phyloP scores from a whole-genome alignment of 2,113 vertebrate species.

The Alectura lathami region DNA sequence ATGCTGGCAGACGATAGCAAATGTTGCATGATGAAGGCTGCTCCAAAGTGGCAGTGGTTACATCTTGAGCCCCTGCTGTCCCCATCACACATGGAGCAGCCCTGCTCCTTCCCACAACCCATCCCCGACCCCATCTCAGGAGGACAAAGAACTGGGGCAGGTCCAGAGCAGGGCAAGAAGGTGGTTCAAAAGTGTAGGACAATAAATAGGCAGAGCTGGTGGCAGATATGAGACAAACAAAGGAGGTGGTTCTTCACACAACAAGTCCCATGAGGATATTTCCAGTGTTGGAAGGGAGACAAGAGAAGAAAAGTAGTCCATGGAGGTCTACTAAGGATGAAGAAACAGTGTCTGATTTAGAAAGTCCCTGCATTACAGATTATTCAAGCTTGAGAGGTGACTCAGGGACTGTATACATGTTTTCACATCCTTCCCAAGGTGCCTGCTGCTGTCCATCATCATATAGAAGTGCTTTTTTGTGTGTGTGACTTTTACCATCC shows the following conservation, averaged over 20 bases:
- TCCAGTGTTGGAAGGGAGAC: not conserved
- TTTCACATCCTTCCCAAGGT: not conserved
- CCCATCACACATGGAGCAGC: not conserved
- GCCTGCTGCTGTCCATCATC: not conserved
- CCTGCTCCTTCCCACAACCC: not conserved
- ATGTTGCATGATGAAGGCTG: not conserved
- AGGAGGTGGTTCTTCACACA: not conserved
- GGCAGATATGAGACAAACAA: not conserved
- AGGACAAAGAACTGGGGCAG: not conserved
- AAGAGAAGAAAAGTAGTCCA: rapidly evolving
- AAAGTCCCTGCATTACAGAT: not conserved
- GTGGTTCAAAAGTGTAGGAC: rapidly evolving
- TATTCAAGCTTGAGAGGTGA: not conserved
- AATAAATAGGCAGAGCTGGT: rapidly evolving
- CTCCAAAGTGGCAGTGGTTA: not conserved
- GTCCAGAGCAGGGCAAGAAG: not conserved
- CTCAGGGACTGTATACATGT: not conserved
- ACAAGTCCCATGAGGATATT: not conserved
- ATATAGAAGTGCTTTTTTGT: not conserved
- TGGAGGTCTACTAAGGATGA: not conserved
- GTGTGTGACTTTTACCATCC: rapidly evolving
- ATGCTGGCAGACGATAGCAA: not conserved
- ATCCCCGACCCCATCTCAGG: not conserved
- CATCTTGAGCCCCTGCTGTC: not conserved
- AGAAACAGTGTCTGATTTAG: not conserved